phyloP scores from a whole-genome alignment of 1,140 invertebrate species.

The Drosophila dunni region DNA sequence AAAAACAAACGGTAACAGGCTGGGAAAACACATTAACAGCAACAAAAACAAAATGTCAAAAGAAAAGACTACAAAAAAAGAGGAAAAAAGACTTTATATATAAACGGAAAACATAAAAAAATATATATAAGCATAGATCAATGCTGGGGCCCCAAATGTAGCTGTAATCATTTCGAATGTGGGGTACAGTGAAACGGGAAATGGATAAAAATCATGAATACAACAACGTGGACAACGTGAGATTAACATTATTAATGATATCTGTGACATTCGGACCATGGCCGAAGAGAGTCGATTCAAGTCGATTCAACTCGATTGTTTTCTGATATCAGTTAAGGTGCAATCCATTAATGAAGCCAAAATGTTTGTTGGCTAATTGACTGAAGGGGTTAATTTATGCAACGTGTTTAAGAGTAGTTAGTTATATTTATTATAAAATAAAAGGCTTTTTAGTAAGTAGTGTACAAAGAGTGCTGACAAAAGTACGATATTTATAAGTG shows the following conservation, averaged over 20 bases:
- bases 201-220: constrained; percentile 40
- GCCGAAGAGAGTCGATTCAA: not conserved
- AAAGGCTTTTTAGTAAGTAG: too few species aligned
- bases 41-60: not conserved
- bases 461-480: too few species aligned
- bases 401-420: too few species aligned
- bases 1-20: constrained; percentile 51
- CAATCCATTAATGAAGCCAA: constrained; percentile 24
- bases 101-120: constrained; percentile 17
- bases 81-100: constrained; percentile 1
- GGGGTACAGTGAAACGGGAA: constrained; percentile 35
- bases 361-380: constrained; percentile 5
- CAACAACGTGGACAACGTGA: not conserved
- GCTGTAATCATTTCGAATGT: constrained; percentile 32
- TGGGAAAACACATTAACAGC: constrained; percentile 28
- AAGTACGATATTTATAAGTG: too few species aligned
- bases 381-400: not conserved
- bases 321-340: constrained; percentile 24
- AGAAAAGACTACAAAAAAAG: constrained; percentile 30
- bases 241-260: constrained; percentile 53
- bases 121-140: constrained; percentile 44
- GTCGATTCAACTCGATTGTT: constrained; percentile 8
- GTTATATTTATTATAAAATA: too few species aligned
- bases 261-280: constrained; percentile 35
- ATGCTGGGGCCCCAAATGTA: constrained; percentile 31